Base-by-base conservation (phyloP, 2,113 vertebrate species). In the Larimichthys polyactis region DNA sequence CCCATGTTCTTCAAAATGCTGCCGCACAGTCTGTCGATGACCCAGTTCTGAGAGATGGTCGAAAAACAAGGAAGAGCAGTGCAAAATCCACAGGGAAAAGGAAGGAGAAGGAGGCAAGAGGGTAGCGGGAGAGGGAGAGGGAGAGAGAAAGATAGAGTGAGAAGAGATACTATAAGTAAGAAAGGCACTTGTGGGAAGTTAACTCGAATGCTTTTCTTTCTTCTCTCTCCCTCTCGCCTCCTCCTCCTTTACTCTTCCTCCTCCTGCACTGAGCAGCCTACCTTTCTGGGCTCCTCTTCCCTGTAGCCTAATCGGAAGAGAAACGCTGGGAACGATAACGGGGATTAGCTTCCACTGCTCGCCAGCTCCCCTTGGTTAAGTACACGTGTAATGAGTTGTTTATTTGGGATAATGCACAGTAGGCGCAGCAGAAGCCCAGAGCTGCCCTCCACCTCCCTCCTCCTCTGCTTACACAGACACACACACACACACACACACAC, bases 331-430 rank as follows among this genome's bases (percentile, higher is more conserved):
- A 94, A 93, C 65, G 91, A 94, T 95, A 94, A 90, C 74, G 36
- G 89, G 92, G 93, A 94, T 95, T 94, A 93, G 92, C 93, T 93
- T 93, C 89, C 87, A 85, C 91, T 87, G 88, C 93, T 94, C 81
- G 73, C 91, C 92, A 90, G 91, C 91, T 92, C 94, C 92, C 89
- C 87, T 93, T 73, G 89, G 94, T 95, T 96, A 95, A 96, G 94
- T 95, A 94, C 94, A 94, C 86, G 82, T 93, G 94, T 96, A 96
- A 96, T 96, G 92, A 95, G 93, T 94, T 95, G 94, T 96, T 95
- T 96, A 94, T 96, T 95, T 94, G 89, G 93, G 89, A 95, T 94
- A 95, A 95, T 94, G 92, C 93, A 89, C 93, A 92, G 94, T 93
- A 92, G 94, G 93, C 84, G 82, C 83, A 79, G 75, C 91, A 80